Percentiles rank a stretch among this genome's conserved stretches.
Conservation (phyloP, 1,140 invertebrate species). For the Cydia pomonella region DNA sequence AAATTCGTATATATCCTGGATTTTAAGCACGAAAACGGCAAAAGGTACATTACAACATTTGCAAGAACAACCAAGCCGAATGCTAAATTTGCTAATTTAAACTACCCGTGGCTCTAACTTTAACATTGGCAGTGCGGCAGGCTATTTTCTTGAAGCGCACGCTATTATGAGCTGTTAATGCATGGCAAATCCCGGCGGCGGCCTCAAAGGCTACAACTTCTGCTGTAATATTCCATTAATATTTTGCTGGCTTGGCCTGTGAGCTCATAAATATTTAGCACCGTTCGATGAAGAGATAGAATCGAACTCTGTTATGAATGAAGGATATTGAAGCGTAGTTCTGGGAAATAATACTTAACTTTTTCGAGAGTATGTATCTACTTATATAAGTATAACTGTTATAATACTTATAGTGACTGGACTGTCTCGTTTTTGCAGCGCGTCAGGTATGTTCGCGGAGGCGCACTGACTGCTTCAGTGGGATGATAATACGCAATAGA, state of each 20-base stretch:
- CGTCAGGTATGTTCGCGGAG: too few species aligned
- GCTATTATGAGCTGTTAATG: slow-evolving; percentile 30
- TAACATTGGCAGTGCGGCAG: neutral
- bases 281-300: neutral
- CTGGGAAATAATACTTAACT: too few species aligned
- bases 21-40: too few species aligned
- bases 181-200: slow-evolving; percentile 23
- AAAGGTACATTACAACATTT: too few species aligned
- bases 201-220: slow-evolving; percentile 18
- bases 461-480: too few species aligned
- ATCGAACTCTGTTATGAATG: neutral
- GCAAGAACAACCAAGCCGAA: neutral
- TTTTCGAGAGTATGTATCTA: too few species aligned
- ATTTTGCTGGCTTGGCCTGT: neutral
- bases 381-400: too few species aligned
- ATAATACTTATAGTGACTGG: too few species aligned
- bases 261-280: slow-evolving; percentile 18
- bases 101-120: neutral
- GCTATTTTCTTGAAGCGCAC: neutral
- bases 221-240: slow-evolving; percentile 32
- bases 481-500: too few species aligned
- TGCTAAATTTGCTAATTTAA: neutral
- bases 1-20: too few species aligned
- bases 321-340: too few species aligned
- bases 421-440: too few species aligned